A percentile compares a stretch with the other conserved stretches of the same genome.
phyloP scores from a whole-genome alignment of 2,797 vertebrate genomes.

The Lithobates sylvaticus region DNA sequence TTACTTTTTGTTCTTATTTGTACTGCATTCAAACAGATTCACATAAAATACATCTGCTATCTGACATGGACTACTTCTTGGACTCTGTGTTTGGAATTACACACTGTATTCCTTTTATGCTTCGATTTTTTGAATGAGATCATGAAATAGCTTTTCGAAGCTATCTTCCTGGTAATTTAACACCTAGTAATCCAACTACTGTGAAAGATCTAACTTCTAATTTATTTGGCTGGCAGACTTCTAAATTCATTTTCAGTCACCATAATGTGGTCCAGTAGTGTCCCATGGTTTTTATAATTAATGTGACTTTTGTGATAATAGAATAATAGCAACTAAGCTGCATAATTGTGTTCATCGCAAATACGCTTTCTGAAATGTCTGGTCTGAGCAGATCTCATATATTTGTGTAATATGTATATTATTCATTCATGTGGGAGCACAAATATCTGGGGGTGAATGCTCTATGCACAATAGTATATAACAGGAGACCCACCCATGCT shows the following conservation, averaged over 20 bases:
- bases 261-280: neutral
- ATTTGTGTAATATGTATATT: too few relatives aligned
- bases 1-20: too few relatives aligned
- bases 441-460: too few relatives aligned
- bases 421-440: too few relatives aligned
- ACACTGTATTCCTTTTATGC: neutral
- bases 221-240: neutral
- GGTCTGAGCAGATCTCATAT: too few relatives aligned
- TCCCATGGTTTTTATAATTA: conserved; percentile 3
- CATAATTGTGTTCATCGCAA: neutral
- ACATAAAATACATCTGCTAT: too few relatives aligned
- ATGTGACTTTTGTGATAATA: neutral
- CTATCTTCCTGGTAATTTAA: conserved; percentile 35
- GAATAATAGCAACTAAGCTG: neutral
- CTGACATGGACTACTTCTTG: neutral
- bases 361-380: neutral
- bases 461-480: too few relatives aligned
- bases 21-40: too few relatives aligned
- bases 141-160: conserved; percentile 32
- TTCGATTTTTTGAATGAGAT: conserved; percentile 26
- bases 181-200: conserved; percentile 7
- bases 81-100: neutral
- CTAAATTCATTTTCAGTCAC: neutral
- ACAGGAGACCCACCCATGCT: too few relatives aligned
- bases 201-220: conserved; percentile 19